Percentiles rank a stretch among this genome's conserved stretches.
These are phyloP conservation scores for Embiotoca jacksoni DNA, from an alignment of 2,113 vertebrate species.

Conservation along the genomic window DNA sequence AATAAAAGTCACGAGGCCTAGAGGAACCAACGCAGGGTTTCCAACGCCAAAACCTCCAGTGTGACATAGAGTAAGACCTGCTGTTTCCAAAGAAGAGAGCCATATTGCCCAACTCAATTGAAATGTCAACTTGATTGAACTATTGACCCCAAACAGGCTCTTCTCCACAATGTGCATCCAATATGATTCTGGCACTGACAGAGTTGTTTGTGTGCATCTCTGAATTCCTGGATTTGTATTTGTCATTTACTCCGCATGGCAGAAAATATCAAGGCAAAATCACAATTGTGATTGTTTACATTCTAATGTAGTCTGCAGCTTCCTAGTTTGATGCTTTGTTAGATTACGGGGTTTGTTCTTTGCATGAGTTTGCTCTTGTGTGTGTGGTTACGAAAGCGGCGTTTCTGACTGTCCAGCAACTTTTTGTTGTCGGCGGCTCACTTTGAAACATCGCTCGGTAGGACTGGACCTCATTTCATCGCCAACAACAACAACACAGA, in stretches of 20 bases:
- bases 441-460: no score
- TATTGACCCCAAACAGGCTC: not conserved
- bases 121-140: constrained; percentile 1
- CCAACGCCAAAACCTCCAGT: not conserved
- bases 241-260: no score
- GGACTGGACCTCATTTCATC: not conserved
- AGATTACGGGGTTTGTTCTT: no score
- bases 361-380: no score
- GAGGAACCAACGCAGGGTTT: not conserved
- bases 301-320: no score
- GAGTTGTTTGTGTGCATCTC: not conserved
- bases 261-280: no score
- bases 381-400: no score
- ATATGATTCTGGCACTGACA: not conserved
- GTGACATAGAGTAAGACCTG: not conserved
- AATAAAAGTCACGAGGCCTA: not conserved
- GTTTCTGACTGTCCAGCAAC: no score
- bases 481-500: not conserved
- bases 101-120: not conserved
- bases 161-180: not conserved
- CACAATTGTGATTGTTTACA: no score
- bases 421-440: no score
- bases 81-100: not conserved
- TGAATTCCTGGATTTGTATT: not conserved
- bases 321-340: no score